A percentile compares a stretch with the other conserved stretches of the same genome.
Evolutionary conservation across 2,888 invertebrate species (phyloP).

Genomic region (Tipula vernalis): DNA sequence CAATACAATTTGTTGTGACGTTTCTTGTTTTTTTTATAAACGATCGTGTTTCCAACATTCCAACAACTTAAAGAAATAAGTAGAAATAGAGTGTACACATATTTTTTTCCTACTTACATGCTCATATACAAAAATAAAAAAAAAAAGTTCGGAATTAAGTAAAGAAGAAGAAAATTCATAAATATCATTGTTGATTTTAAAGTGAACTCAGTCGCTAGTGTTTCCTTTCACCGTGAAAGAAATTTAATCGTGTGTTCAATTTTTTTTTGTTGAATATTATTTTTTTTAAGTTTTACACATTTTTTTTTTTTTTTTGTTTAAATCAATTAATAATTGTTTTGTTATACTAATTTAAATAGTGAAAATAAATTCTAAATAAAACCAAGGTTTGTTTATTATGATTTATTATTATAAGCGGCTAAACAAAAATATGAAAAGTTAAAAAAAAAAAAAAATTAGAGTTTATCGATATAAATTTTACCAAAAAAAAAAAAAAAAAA

Average conservation of each 20-base stretch:
- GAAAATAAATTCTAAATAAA: not conserved
- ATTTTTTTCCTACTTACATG: not conserved
- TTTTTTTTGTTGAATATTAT: not conserved
- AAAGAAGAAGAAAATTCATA: not conserved
- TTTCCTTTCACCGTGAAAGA: not conserved
- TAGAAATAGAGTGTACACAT: not conserved
- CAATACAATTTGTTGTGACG: not conserved
- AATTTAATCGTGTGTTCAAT: not conserved
- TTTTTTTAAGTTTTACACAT: not conserved
- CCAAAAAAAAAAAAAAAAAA: not conserved
- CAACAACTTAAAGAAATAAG: not conserved
- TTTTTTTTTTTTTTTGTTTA: not conserved
- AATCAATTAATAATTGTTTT: not conserved
- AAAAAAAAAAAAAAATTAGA: not conserved
- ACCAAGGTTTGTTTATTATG: not conserved
- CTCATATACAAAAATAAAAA: not conserved
- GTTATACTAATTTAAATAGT: not conserved
- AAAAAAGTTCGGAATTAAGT: not conserved
- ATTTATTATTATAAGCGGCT: not conserved
- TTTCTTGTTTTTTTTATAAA: not conserved
- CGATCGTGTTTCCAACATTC: constrained; percentile 4
- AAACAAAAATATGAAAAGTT: not conserved
- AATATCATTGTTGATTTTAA: not conserved
- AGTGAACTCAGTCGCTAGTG: not conserved
- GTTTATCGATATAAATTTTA: not conserved